phyloP scores from a whole-genome alignment of 2,888 invertebrate species.

The Amphipoea lucens region DNA sequence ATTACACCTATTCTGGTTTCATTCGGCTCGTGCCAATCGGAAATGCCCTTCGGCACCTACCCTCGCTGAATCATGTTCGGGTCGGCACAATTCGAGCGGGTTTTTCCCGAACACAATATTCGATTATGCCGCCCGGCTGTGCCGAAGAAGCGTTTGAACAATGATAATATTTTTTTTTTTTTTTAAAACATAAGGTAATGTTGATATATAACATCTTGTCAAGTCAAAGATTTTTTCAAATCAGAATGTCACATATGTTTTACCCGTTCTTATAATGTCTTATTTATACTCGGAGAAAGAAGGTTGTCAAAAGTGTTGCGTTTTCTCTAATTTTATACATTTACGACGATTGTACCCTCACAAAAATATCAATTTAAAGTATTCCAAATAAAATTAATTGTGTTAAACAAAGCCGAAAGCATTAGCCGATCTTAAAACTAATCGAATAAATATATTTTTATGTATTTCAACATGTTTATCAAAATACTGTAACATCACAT shows the following conservation, averaged over 20 bases:
- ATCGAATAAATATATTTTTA: conserved; percentile 55
- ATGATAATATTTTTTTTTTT: not conserved
- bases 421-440: conserved; percentile 39
- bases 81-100: not conserved
- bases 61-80: not conserved
- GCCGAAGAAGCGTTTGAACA: not conserved
- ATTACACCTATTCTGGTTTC: not conserved
- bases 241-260: conserved; percentile 1
- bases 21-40: not conserved
- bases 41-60: not conserved
- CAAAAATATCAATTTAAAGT: not conserved
- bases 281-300: not conserved
- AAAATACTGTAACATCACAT: conserved; percentile 70
- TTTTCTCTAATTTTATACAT: conserved; percentile 23
- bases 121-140: not conserved
- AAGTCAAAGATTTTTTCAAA: not conserved
- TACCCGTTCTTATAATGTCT: not conserved
- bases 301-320: conserved; percentile 14
- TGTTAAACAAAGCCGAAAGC: conserved; percentile 1
- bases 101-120: not conserved
- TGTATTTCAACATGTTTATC: conserved; percentile 52
- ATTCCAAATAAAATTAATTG: not conserved
- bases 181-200: not conserved
- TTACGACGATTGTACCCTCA: conserved; percentile 1
- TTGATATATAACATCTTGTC: not conserved